These are phyloP conservation scores for Ostrea denselamellosa DNA, from an alignment of 1,140 invertebrate species.

Conservation along the genomic window DNA sequence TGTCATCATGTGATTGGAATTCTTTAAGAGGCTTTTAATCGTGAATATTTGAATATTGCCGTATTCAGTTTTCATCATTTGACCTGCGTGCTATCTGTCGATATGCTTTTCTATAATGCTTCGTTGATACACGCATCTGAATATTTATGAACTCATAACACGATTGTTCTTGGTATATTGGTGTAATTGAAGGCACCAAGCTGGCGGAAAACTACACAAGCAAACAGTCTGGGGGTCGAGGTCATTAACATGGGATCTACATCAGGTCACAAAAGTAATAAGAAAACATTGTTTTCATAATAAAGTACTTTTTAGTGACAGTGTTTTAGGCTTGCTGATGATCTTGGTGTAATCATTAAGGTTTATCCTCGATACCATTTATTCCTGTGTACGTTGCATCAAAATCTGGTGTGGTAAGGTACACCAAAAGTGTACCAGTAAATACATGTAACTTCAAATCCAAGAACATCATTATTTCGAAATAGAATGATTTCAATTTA, in stretches of 20 bases:
- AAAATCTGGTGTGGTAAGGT: conserved; percentile 87
- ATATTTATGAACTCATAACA: neutral
- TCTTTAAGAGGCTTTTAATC: too few relatives aligned
- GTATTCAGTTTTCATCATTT: too few relatives aligned
- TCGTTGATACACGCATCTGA: neutral
- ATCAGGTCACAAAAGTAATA: conserved; percentile 52
- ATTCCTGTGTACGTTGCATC: conserved; percentile 88
- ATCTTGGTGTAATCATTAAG: conserved; percentile 70
- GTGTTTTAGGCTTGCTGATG: neutral
- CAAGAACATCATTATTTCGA: too few relatives aligned
- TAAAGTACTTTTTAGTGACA: too few relatives aligned
- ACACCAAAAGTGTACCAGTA: conserved; percentile 82
- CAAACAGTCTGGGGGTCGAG: conserved; percentile 57
- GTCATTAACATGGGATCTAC: conserved; percentile 64
- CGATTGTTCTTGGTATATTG: conserved; percentile 54
- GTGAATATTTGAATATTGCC: too few relatives aligned
- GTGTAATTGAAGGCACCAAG: conserved; percentile 61
- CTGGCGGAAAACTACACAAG: conserved; percentile 58
- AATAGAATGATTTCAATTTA: too few relatives aligned
- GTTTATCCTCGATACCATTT: conserved; percentile 84
- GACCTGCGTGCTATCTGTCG: too few relatives aligned
- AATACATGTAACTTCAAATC: conserved; percentile 24
- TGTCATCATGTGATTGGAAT: too few relatives aligned
- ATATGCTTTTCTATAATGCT: too few relatives aligned
- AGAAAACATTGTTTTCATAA: too few relatives aligned